Conservation (phyloP, 1,140 invertebrate species). For the Subanguina moxae region DNA sequence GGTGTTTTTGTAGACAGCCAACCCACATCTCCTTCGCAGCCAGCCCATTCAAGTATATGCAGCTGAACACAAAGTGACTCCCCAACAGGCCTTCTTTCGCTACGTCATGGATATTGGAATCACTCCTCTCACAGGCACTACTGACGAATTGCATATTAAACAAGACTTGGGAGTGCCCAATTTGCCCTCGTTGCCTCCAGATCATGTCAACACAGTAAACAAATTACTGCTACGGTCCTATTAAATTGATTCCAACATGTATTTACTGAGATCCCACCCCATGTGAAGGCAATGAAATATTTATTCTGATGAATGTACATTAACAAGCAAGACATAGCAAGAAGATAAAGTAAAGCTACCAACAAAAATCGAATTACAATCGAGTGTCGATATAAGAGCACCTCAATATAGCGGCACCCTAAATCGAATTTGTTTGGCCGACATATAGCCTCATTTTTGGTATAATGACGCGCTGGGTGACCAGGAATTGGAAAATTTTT, state of each 20-base stretch:
- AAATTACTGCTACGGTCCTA: background rate
- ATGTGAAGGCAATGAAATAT: too few relatives aligned
- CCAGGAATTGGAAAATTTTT: too few relatives aligned
- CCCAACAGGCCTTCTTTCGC: constrained; percentile 39
- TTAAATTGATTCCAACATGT: background rate
- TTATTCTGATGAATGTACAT: too few relatives aligned
- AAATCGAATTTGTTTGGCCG: too few relatives aligned
- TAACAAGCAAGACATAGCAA: too few relatives aligned
- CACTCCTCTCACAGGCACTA: constrained; percentile 36
- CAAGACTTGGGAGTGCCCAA: constrained; percentile 30
- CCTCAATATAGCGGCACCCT: too few relatives aligned
- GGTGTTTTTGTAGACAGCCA: constrained; percentile 23
- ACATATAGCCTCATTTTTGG: too few relatives aligned
- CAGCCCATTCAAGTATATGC: constrained; percentile 18
- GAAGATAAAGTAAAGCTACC: too few relatives aligned
- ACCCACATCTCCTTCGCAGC: constrained; percentile 34
- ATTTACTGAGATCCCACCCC: background rate
- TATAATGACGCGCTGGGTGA: too few relatives aligned
- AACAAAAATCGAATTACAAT: too few relatives aligned
- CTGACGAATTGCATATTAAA: constrained; percentile 33
- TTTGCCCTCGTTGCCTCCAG: constrained; percentile 22
- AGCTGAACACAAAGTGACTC: constrained; percentile 14
- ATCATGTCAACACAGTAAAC: background rate
- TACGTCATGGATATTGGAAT: constrained; percentile 38
- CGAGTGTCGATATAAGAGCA: too few relatives aligned